A percentile compares a stretch with the other conserved stretches of the same genome.
These are phyloP conservation scores for Lamprotornis superbus DNA, from an alignment of 2,113 vertebrate genomes.

Conservation along the genomic window DNA sequence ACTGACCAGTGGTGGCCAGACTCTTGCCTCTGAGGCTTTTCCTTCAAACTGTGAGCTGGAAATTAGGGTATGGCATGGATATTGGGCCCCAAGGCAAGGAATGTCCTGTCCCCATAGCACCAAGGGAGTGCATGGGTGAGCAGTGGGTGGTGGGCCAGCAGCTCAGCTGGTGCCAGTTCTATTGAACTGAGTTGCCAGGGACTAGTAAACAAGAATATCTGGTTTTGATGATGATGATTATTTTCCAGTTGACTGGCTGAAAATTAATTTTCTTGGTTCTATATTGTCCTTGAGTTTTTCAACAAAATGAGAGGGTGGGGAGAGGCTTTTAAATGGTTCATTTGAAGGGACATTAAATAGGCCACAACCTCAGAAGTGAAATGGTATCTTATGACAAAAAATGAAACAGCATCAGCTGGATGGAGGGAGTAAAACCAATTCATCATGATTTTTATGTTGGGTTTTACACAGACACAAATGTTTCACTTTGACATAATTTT, in stretches of 20 bases:
- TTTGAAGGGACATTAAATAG: not conserved
- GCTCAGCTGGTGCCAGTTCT: not conserved
- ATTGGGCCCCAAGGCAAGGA: not conserved
- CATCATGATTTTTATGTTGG: not conserved
- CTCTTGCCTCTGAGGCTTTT: not conserved
- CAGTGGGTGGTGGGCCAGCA: not conserved
- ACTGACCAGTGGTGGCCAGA: not conserved
- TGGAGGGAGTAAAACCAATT: not conserved
- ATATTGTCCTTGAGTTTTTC: not conserved
- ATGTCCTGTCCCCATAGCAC: not conserved
- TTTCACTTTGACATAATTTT: not conserved
- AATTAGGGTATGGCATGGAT: not conserved
- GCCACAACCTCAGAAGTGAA: not conserved
- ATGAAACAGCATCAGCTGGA: not conserved
- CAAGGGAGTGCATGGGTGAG: not conserved
- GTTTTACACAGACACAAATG: not conserved
- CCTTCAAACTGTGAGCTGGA: not conserved
- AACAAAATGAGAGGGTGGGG: not conserved
- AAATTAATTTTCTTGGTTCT: constrained; percentile 1
- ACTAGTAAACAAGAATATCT: not conserved
- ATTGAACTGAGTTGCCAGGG: not conserved
- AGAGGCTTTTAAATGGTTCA: not conserved
- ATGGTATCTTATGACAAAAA: not conserved
- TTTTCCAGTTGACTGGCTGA: not conserved
- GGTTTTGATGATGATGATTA: not conserved